Percentiles rank a stretch among this genome's conserved stretches.
These are phyloP conservation scores for Iguana delicatissima DNA, from an alignment of 2,797 vertebrate species.

Conservation along the genomic window DNA sequence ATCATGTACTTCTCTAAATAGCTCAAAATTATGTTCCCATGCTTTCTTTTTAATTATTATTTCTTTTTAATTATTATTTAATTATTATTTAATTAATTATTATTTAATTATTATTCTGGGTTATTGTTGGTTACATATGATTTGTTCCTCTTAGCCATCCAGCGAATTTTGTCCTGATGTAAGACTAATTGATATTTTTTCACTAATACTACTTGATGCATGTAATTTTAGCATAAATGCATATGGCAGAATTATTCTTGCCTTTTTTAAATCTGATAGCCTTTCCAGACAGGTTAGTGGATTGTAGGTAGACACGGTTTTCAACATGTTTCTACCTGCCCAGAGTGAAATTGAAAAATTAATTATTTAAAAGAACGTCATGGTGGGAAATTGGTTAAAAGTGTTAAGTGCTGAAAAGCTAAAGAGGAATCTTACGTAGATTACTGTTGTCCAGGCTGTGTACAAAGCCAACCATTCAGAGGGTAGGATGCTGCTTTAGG, in stretches of 20 bases:
- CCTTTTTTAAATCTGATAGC: not conserved
- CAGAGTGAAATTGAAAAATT: not conserved
- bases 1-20: not conserved
- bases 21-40: not conserved
- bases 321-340: not conserved
- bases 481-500: no score
- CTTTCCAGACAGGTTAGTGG: not conserved
- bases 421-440: not conserved
- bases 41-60: not conserved
- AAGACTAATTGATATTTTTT: not conserved
- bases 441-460: not conserved
- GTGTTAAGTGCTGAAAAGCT: not conserved
- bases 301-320: not conserved
- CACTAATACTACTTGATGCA: not conserved
- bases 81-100: no score
- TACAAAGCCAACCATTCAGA: not conserved
- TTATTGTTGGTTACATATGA: not conserved
- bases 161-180: not conserved
- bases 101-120: not conserved
- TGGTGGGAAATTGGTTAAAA: not conserved
- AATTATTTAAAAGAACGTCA: not conserved
- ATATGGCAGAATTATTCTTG: not conserved
- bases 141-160: not conserved
- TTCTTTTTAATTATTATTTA: not conserved
- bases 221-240: not conserved